Evolutionary conservation across 1,140 invertebrate species (phyloP).

Genomic region (Nasonia vitripennis): DNA sequence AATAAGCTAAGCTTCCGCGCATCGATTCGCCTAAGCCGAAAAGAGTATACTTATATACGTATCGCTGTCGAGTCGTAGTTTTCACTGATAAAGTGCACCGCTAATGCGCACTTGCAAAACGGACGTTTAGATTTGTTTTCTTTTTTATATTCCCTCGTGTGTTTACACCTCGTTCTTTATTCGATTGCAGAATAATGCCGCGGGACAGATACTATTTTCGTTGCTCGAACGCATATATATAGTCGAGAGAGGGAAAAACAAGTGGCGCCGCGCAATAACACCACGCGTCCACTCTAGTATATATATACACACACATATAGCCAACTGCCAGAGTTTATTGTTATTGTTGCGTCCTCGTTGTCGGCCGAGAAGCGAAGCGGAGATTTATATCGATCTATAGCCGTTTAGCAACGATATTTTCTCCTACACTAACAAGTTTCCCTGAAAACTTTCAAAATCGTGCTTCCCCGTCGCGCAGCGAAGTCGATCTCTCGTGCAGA

Average conservation of each 20-base stretch:
- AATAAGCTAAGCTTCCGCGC: too few species aligned
- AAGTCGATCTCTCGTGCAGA: background rate
- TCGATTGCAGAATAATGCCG: background rate
- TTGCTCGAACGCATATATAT: background rate
- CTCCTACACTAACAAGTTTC: background rate
- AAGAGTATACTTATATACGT: too few species aligned
- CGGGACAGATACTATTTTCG: background rate
- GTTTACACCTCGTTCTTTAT: background rate
- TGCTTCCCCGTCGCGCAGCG: background rate
- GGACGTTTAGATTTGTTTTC: background rate
- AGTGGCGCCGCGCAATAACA: background rate
- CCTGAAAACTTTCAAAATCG: background rate
- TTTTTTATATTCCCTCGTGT: too few species aligned
- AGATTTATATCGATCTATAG: too few species aligned
- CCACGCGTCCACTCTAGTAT: too few species aligned
- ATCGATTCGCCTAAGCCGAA: too few species aligned
- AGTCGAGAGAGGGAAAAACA: background rate
- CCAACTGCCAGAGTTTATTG: background rate
- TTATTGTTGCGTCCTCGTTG: background rate
- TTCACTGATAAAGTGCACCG: too few species aligned
- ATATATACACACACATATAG: too few species aligned
- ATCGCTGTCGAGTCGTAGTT: too few species aligned
- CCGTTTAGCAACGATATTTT: too few species aligned
- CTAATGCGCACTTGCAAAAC: too few species aligned
- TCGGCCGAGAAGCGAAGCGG: too few species aligned